These are phyloP conservation scores for Homarus gammarus DNA, from an alignment of 2,888 invertebrate genomes.

Conservation along the genomic window DNA sequence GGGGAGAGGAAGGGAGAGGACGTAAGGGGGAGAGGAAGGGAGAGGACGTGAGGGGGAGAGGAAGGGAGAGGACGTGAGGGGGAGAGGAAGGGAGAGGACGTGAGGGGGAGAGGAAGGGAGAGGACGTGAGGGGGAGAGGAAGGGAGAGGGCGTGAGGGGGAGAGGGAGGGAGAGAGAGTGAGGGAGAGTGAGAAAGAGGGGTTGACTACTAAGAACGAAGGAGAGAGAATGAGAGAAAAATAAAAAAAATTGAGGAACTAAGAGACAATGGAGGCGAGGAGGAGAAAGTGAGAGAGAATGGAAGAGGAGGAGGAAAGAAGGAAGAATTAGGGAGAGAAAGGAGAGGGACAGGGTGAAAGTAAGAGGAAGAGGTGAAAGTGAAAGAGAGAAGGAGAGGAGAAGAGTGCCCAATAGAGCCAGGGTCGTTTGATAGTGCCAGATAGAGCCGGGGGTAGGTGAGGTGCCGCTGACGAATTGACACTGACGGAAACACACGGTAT, in stretches of 20 bases:
- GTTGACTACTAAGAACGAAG: not conserved
- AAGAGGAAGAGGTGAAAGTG: too few species aligned
- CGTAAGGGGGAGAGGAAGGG: too few species aligned
- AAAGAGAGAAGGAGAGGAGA: too few species aligned
- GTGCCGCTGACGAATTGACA: too few species aligned
- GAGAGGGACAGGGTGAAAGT: not conserved
- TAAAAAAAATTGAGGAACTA: not conserved
- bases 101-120: not conserved
- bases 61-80: too few species aligned
- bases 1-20: too few species aligned
- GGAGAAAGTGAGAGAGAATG: not conserved
- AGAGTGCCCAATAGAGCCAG: too few species aligned
- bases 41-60: too few species aligned
- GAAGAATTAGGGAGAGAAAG: not conserved
- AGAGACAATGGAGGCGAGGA: not conserved
- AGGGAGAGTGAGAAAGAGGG: slow-evolving; percentile 3
- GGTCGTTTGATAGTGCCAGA: too few species aligned
- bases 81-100: slow-evolving; percentile 5
- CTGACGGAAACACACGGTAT: too few species aligned
- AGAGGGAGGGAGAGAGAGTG: slow-evolving; percentile 21
- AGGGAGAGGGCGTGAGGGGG: slow-evolving; percentile 7
- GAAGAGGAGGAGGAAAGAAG: not conserved
- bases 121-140: slow-evolving; percentile 21
- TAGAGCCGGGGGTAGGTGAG: too few species aligned
- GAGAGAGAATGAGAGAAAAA: not conserved